Base-by-base conservation (phyloP, 2,888 invertebrate genomes). In the Drosophila demipolita region DNA sequence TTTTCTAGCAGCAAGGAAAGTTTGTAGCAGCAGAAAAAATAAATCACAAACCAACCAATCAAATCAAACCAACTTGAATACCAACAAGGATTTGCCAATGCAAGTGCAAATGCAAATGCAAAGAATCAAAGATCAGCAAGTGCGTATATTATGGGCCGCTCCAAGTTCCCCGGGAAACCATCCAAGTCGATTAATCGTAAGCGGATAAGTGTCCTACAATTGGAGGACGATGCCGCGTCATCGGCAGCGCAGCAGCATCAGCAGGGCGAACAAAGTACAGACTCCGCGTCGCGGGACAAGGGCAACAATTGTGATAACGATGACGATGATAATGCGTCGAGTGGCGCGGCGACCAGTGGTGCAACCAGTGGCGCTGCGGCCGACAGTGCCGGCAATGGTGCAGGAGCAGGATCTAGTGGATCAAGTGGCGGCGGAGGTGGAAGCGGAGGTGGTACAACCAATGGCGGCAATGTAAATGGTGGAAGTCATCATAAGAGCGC, bases 151-250 rank as follows among this genome's bases (percentile, higher is more conserved):
- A 93, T 93, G 93, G 93, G 93, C 89, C 93, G 92, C 80, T 93
- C 93, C 70, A 93, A 93, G 90, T 97, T 97, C 95, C 97, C 97
- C 93, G 97, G 97, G 92, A 97, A 97, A 95, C 97, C 97, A 93
- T 95, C 96, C 90, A 97, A 97, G 95, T 96, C 96, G 94, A 96
- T 96, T 93, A 96, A 96, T 94, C 96, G 96, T 94, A 97, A 96
- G 94, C 95, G 97, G 94, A 95, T 97, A 92, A 96, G 96, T 94
- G 96, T 97, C 93, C 94, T 96, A 62, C 91, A 93, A 83, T 75
- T 91, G 71, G 91, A 90, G 60, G 90, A 90, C 77, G 87, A 89
- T 50, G 69, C 78, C 54, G 69, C 78, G 57, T 59, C 86, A 5
- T 42, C 75, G 65, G 58, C 76, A 73, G 35, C 79, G 26, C 55